Evolutionary conservation across 2,888 invertebrate species (phyloP).

Genomic region (Brachycybe producta): DNA sequence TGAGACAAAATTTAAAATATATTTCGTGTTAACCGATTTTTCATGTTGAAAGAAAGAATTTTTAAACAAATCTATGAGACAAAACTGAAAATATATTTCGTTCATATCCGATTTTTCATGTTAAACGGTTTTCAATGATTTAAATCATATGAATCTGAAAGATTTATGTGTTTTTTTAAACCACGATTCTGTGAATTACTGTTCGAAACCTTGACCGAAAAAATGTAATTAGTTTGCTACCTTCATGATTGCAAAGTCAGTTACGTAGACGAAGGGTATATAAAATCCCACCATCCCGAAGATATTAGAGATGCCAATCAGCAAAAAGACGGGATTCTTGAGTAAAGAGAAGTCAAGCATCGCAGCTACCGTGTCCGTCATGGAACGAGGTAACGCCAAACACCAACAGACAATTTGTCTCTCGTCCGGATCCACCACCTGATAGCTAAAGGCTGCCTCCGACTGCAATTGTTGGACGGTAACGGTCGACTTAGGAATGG

Average conservation of each 20-base stretch:
- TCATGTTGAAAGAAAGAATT: no score
- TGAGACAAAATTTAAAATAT: no score
- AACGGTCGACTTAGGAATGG: conserved; percentile 50
- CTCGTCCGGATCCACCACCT: conserved; percentile 19
- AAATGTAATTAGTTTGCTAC: conserved; percentile 39
- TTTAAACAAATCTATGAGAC: no score
- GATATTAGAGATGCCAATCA: conserved; percentile 84
- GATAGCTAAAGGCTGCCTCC: conserved; percentile 8
- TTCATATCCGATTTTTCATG: no score
- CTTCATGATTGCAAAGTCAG: conserved; percentile 59
- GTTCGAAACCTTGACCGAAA: not conserved
- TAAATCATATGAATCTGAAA: no score
- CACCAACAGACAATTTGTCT: conserved; percentile 23
- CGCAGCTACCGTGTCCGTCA: conserved; percentile 46
- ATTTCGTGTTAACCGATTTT: no score
- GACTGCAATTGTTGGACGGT: conserved; percentile 14
- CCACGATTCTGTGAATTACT: not conserved
- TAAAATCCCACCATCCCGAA: conserved; percentile 96
- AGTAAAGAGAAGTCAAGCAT: conserved; percentile 85
- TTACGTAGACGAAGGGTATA: conserved; percentile 89
- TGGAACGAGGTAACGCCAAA: conserved; percentile 31
- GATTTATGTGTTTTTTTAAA: not conserved
- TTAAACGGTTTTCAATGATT: no score
- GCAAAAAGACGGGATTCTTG: conserved; percentile 75
- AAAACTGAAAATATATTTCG: no score